These are phyloP conservation scores for Petrocephalus zakoni DNA, from an alignment of 2,113 vertebrate species.

Conservation along the genomic window DNA sequence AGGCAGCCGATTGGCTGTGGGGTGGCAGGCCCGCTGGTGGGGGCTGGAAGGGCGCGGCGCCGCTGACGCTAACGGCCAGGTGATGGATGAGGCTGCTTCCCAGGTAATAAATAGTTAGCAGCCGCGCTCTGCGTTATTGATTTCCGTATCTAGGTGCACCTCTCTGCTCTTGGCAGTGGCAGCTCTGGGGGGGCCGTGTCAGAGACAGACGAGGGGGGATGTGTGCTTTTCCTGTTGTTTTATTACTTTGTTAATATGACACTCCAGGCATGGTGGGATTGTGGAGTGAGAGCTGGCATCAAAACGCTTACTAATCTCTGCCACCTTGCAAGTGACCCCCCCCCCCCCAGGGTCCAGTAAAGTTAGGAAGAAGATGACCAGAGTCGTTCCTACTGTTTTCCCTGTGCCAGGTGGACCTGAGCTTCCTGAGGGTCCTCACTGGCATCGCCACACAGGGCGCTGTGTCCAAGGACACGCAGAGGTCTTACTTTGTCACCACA, in stretches of 20 bases:
- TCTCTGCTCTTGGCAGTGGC: conserved; percentile 37
- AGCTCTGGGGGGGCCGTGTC: conserved; percentile 49
- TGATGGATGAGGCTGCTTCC: conserved; percentile 63
- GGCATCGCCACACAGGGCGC: conserved; percentile 83
- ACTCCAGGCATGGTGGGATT: conserved; percentile 32
- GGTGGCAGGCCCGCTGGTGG: not conserved
- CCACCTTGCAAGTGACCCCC: not conserved
- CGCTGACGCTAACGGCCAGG: conserved; percentile 59
- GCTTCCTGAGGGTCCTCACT: conserved; percentile 84
- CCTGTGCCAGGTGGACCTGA: conserved; percentile 82
- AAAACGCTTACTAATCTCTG: not conserved
- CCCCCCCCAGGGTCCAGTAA: not conserved
- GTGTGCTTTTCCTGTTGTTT: conserved; percentile 53
- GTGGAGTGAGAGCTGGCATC: conserved; percentile 23
- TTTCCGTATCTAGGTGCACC: conserved; percentile 65
- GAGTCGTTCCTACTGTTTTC: not conserved
- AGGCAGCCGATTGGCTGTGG: conserved; percentile 10
- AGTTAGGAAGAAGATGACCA: not conserved
- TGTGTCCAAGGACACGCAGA: conserved; percentile 75
- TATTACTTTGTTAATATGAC: conserved; percentile 50
- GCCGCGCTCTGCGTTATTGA: conserved; percentile 45
- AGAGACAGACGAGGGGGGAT: conserved; percentile 61
- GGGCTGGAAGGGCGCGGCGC: conserved; percentile 31
- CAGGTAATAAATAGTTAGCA: conserved; percentile 60
- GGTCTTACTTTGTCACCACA: conserved; percentile 73